Conservation (phyloP, 2,888 invertebrate genomes). For the Sialis fuliginosa region DNA sequence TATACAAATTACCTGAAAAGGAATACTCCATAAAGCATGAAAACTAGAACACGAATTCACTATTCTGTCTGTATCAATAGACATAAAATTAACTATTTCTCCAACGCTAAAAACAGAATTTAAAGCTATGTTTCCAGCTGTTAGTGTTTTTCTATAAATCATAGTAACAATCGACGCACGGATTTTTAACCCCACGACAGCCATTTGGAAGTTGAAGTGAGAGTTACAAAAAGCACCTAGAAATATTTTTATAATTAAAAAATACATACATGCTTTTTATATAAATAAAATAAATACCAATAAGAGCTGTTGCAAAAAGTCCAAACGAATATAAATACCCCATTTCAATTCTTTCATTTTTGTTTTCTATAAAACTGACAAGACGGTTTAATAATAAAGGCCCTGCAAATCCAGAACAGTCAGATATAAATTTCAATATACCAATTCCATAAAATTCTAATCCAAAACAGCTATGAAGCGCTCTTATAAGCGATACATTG, state of each 20-base stretch:
- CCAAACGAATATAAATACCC: constrained; percentile 48
- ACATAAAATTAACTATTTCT: constrained; percentile 92
- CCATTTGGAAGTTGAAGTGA: constrained; percentile 82
- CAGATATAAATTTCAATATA: constrained; percentile 62
- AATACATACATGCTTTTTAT: constrained; percentile 4
- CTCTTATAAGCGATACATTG: constrained; percentile 39
- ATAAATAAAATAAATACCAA: constrained; percentile 32
- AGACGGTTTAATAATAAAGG: constrained; percentile 74
- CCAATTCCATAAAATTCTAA: constrained; percentile 72
- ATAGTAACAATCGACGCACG: constrained; percentile 68
- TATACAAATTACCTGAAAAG: constrained; percentile 52
- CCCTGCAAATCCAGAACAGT: constrained; percentile 71
- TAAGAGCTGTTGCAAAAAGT: constrained; percentile 43
- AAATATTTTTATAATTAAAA: constrained; percentile 14
- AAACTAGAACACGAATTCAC: constrained; percentile 93
- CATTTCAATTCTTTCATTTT: constrained; percentile 40
- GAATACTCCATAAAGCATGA: constrained; percentile 93
- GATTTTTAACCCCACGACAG: constrained; percentile 70
- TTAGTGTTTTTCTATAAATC: constrained; percentile 55
- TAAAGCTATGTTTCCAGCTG: constrained; percentile 20
- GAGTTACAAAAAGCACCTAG: constrained; percentile 60
- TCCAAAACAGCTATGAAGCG: constrained; percentile 61
- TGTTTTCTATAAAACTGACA: constrained; percentile 60
- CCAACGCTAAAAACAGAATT: constrained; percentile 43
- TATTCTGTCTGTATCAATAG: constrained; percentile 88